Conservation (phyloP, 2,797 vertebrate species). For the Poeciliopsis presidionis region DNA sequence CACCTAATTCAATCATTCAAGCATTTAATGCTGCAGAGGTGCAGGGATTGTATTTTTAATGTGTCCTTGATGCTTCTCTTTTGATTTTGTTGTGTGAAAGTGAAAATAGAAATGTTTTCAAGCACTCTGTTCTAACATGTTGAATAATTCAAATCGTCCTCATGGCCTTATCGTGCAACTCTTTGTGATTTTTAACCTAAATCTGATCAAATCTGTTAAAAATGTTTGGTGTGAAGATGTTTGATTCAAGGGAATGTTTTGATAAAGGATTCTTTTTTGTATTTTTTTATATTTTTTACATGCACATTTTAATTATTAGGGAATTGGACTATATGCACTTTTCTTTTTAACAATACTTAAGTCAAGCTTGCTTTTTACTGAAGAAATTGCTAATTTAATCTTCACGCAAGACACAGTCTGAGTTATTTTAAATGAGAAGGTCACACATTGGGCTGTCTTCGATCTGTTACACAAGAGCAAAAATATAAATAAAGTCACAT, state of each 20-base stretch:
- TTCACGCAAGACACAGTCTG: background rate
- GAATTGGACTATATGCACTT: conserved; percentile 14
- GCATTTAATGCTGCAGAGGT: conserved; percentile 9
- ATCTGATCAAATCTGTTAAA: background rate
- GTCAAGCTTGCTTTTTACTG: conserved; percentile 11
- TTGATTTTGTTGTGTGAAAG: background rate
- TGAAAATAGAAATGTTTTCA: background rate
- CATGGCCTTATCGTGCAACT: background rate
- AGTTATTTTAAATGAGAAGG: background rate
- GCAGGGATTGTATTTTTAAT: conserved; percentile 1
- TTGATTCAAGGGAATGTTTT: background rate
- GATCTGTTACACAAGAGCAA: background rate
- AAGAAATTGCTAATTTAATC: background rate
- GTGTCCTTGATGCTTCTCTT: background rate
- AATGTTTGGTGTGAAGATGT: background rate
- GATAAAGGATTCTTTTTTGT: background rate
- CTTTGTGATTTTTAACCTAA: background rate
- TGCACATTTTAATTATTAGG: conserved; percentile 2
- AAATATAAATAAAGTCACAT: background rate
- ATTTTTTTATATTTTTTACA: conserved; percentile 7
- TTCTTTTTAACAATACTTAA: conserved; percentile 13
- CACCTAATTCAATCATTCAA: conserved; percentile 10
- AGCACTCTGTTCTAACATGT: background rate
- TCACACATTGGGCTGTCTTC: background rate
- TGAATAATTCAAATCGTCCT: background rate